Conservation (phyloP, 2,113 vertebrate species). For the Felis chaus region DNA sequence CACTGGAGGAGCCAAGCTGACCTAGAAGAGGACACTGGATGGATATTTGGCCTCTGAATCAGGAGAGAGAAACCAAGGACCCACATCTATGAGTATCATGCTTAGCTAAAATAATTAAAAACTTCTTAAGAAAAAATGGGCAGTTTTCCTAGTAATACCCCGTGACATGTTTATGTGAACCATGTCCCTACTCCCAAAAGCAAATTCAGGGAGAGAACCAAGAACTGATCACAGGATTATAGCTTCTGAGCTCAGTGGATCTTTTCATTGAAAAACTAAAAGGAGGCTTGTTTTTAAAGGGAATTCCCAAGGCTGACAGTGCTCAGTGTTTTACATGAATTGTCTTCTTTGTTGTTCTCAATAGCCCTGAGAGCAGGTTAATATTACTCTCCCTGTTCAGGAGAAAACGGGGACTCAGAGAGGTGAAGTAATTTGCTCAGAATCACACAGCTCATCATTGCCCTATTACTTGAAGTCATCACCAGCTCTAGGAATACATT, state of each 20-base stretch:
- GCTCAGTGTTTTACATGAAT: not conserved
- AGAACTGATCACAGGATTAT: not conserved
- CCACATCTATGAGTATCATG: not conserved
- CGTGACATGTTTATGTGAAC: not conserved
- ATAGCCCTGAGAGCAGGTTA: not conserved
- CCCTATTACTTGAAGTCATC: not conserved
- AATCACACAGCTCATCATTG: not conserved
- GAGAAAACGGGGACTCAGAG: not conserved
- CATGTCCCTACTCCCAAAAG: not conserved
- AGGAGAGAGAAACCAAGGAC: not conserved
- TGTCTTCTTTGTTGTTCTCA: not conserved
- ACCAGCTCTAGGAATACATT: not conserved
- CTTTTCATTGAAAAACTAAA: not conserved
- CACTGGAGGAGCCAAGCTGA: not conserved
- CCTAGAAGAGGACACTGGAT: not conserved
- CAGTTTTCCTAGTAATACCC: not conserved
- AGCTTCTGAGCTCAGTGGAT: not conserved
- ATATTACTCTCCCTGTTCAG: not conserved
- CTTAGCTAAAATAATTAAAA: not conserved
- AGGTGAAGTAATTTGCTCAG: not conserved
- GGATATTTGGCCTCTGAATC: not conserved
- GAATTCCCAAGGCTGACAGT: not conserved
- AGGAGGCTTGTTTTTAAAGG: not conserved
- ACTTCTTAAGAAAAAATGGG: not conserved
- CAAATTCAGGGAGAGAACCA: not conserved